phyloP scores from a whole-genome alignment of 2,888 invertebrate genomes.

The Gryllus longicercus region DNA sequence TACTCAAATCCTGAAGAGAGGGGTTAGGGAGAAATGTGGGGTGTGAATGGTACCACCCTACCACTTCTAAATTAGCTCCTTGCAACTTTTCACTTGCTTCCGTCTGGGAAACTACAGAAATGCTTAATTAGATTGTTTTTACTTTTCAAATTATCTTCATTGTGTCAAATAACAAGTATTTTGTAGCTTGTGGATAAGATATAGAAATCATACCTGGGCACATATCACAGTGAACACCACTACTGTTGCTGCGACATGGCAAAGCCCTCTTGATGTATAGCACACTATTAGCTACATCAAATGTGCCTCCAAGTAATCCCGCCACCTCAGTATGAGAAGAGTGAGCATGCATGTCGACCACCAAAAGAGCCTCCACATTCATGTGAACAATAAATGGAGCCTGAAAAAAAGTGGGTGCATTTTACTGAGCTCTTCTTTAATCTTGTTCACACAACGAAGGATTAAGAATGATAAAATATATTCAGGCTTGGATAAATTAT shows the following conservation, averaged over 20 bases:
- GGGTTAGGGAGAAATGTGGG: conserved; percentile 68
- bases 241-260: conserved; percentile 62
- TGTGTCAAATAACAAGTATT: too few species aligned
- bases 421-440: neutral
- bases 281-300: conserved; percentile 44
- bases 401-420: conserved; percentile 45
- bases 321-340: conserved; percentile 68
- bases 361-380: conserved; percentile 57
- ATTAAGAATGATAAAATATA: conserved; percentile 24
- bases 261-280: conserved; percentile 56
- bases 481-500: conserved; percentile 23
- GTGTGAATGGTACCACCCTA: conserved; percentile 79
- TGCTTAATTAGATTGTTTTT: conserved; percentile 27
- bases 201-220: conserved; percentile 56
- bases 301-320: conserved; percentile 66
- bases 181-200: too few species aligned
- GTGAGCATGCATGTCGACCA: conserved; percentile 70
- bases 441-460: neutral
- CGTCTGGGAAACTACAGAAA: conserved; percentile 56
- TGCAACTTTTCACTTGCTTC: conserved; percentile 58
- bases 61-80: conserved; percentile 50
- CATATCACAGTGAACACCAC: conserved; percentile 72
- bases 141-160: too few species aligned
- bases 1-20: conserved; percentile 63
- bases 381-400: conserved; percentile 61